Evolutionary conservation across 2,888 invertebrate species (phyloP).

Genomic region (Galerucella calmariensis): DNA sequence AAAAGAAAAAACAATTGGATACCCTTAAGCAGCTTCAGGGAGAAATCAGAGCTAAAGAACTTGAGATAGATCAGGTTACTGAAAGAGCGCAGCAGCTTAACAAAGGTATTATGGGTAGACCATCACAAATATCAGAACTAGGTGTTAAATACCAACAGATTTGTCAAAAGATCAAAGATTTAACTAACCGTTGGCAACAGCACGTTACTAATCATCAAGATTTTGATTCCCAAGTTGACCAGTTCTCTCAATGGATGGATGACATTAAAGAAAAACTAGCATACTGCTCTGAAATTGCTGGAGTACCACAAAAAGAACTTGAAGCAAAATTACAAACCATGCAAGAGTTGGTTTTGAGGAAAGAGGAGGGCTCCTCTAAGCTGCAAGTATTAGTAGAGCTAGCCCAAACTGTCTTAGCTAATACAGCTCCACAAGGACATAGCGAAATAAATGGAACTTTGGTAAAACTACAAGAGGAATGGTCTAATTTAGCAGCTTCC

Average conservation of each 20-base stretch:
- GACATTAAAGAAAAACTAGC: constrained; percentile 79
- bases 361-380: constrained; percentile 91
- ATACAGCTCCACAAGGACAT: constrained; percentile 90
- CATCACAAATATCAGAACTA: constrained; percentile 89
- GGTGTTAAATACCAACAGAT: constrained; percentile 92
- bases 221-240: constrained; percentile 77
- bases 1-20: constrained; percentile 88
- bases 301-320: constrained; percentile 85
- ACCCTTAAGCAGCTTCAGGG: constrained; percentile 83
- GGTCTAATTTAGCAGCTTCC: constrained; percentile 87
- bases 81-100: constrained; percentile 89
- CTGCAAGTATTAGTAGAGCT: constrained; percentile 90
- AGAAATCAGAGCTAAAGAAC: constrained; percentile 88
- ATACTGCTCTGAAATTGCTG: constrained; percentile 82
- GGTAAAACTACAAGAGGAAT: constrained; percentile 86
- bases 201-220: constrained; percentile 90
- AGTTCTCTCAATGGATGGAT: constrained; percentile 78
- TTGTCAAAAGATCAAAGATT: constrained; percentile 89
- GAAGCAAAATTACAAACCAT: constrained; percentile 86
- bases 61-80: constrained; percentile 92
- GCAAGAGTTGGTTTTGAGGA: constrained; percentile 88
- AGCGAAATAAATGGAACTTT: constrained; percentile 86
- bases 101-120: constrained; percentile 78
- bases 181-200: constrained; percentile 91
- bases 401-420: constrained; percentile 90